A percentile compares a stretch with the other conserved stretches of the same genome.
Evolutionary conservation across 2,113 vertebrate species (phyloP).

Genomic region (Ahaetulla prasina): DNA sequence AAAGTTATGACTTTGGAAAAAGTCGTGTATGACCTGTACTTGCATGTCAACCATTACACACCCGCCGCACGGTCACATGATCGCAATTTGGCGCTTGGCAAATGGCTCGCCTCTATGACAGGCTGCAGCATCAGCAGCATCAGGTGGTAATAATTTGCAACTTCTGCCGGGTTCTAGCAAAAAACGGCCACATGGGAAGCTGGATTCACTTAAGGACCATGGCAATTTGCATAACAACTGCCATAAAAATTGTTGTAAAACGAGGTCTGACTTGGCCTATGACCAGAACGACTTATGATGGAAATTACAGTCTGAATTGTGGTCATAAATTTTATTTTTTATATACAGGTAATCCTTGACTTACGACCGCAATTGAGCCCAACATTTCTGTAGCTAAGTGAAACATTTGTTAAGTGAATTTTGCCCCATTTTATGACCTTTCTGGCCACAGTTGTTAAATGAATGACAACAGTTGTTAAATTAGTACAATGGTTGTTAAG

Average conservation of each 20-base stretch:
- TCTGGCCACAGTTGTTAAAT: background rate
- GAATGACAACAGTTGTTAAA: background rate
- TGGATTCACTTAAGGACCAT: background rate
- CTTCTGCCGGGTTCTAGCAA: background rate
- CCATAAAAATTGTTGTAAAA: background rate
- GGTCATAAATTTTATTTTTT: background rate
- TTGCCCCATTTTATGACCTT: background rate
- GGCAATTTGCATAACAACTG: background rate
- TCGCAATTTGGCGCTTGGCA: background rate
- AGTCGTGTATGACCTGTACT: background rate
- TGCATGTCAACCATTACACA: rapidly evolving
- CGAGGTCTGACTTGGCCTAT: background rate
- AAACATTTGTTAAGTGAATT: background rate
- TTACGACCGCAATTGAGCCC: background rate
- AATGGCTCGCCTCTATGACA: background rate
- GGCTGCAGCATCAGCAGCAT: background rate
- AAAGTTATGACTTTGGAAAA: background rate
- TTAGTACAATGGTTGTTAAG: background rate
- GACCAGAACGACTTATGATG: background rate
- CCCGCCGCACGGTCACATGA: background rate
- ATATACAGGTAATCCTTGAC: background rate
- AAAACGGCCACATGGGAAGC: background rate
- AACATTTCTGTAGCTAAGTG: background rate
- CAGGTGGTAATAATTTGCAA: background rate
- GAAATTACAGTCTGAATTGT: background rate